Evolutionary conservation across 2,113 vertebrate genomes (phyloP).

Genomic region (Hypocryptadius cinnamomeus): DNA sequence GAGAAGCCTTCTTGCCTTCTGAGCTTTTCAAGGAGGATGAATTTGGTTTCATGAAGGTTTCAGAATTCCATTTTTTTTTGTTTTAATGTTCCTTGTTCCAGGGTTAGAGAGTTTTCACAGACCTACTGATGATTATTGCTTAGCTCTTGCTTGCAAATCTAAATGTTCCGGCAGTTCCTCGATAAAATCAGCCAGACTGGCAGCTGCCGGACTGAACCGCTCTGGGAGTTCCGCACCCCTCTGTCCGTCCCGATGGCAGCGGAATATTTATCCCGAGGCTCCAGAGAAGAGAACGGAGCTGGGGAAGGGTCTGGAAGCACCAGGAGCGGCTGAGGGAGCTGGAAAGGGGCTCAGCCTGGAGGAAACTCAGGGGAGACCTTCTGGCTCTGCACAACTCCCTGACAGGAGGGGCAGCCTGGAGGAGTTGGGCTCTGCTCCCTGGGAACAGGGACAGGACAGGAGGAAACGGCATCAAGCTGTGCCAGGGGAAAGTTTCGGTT

Average conservation of each 20-base stretch:
- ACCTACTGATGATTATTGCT: background rate
- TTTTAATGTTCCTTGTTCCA: background rate
- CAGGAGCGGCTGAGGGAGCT: background rate
- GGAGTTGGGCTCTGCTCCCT: background rate
- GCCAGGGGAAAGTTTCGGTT: background rate
- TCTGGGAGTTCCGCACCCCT: background rate
- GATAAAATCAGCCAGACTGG: constrained; percentile 78
- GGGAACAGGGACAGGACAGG: background rate
- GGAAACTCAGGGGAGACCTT: background rate
- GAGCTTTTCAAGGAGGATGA: background rate
- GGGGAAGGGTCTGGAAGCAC: background rate
- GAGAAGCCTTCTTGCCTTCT: background rate
- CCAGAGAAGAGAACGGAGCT: background rate
- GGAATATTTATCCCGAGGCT: background rate
- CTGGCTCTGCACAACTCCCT: background rate
- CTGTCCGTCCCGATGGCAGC: background rate
- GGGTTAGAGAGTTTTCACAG: background rate
- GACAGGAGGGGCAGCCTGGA: background rate
- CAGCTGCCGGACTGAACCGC: constrained; percentile 61
- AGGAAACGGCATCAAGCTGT: background rate
- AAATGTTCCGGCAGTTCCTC: constrained; percentile 70
- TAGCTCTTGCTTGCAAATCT: constrained; percentile 42
- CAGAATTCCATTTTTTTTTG: background rate
- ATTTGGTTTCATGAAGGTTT: background rate
- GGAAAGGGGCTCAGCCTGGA: background rate